Evolutionary conservation across 2,797 vertebrate genomes (phyloP), one percentile per base, ranked within the genome.

Genomic region (Falco rusticolus): DNA sequence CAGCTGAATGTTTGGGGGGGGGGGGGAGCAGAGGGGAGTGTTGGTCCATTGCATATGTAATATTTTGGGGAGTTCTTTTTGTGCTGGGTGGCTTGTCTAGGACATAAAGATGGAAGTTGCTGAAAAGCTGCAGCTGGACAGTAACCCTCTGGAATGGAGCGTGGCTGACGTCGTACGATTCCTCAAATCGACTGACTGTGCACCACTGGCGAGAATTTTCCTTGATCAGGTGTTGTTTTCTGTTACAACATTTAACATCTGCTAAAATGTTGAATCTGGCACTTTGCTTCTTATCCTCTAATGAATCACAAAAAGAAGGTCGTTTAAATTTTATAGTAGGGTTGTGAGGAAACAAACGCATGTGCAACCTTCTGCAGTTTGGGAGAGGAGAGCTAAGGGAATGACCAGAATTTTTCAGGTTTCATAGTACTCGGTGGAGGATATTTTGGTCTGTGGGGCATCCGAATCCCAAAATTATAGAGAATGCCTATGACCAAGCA

Each of bases 161-260:
- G 98, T 99, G 92, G 98, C 98, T 16, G 99, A 99, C 5, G 99
- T 99, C 47, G 99, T 99, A 71, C 98, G 98, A 95, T 99, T 99
- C 98, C 99, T 99, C 98, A 99, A 98, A 97, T 99, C 99, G 94
- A 99, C 99, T 1, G 99, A 99, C 98, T 99, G 99, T 94, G 99
- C 99, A 54, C 99, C 99, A 1, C 97, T 99, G 86, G 99, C 99
- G 2, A 98, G 99, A 95, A 99, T 99, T 97, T 99, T 99, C 98
- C 97, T 99, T 96, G 99, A 99, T 98, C 99, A 99, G 98, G 99
- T 99, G 98, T 80, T 19, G 13, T 61, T 66, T 90, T 78, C 60
- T 72, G 48, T 43, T 43, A 43, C 11, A 43, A 43, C 41, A 43
- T 43, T 43, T 43, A 43, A 43, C 41, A 16, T 29, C 66, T 61